Percentiles rank a stretch among this genome's conserved stretches.
Conservation (phyloP, 1,140 invertebrate species). For the Aphelenchoides fujianensis region DNA sequence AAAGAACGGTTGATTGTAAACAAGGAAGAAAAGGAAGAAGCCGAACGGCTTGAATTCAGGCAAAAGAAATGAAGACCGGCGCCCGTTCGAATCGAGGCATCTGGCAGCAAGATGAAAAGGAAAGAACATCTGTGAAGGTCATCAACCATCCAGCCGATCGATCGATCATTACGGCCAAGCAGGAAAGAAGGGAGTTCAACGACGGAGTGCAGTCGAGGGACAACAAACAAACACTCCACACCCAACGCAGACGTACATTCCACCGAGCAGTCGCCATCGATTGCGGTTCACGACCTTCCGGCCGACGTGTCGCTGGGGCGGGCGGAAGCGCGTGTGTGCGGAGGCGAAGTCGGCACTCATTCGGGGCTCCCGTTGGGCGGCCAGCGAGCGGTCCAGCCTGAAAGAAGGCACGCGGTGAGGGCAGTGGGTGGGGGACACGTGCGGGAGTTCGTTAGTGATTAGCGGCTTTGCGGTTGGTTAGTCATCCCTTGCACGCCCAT, state of each 20-base stretch:
- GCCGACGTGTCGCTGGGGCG: background rate
- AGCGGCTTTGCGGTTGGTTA: background rate
- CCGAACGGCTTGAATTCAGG: too few relatives aligned
- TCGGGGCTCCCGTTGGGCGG: background rate
- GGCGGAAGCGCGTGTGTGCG: background rate
- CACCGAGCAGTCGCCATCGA: constrained; percentile 12
- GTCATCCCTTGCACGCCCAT: background rate
- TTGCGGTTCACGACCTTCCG: background rate
- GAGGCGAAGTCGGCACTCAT: background rate
- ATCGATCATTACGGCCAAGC: background rate
- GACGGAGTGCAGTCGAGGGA: background rate
- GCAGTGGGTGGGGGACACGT: background rate
- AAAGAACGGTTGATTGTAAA: too few relatives aligned
- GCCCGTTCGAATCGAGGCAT: background rate
- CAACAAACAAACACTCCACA: background rate
- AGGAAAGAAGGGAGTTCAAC: background rate
- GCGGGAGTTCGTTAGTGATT: background rate
- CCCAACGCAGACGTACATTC: background rate
- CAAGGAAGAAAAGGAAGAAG: too few relatives aligned
- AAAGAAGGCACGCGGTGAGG: background rate
- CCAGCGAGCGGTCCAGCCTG: constrained; percentile 6
- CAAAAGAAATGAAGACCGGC: too few relatives aligned
- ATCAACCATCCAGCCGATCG: background rate
- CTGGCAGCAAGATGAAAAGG: background rate
- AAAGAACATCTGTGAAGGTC: background rate